These are phyloP conservation scores for Cephalopterus ornatus DNA, from an alignment of 2,113 vertebrate species.

Conservation along the genomic window DNA sequence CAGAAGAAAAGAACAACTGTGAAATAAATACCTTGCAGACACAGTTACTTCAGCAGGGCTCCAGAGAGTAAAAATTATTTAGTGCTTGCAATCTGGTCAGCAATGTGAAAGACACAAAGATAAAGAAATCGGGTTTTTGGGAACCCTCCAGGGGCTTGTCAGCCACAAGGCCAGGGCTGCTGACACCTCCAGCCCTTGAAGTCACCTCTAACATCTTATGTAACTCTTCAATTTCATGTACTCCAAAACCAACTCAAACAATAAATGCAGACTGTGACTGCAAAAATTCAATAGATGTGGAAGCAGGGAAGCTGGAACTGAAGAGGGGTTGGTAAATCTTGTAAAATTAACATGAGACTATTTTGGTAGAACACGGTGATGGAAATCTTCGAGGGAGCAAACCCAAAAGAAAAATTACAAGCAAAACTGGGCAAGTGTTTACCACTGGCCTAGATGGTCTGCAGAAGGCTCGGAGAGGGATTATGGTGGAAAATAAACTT, in stretches of 20 bases:
- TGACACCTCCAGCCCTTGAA: background rate
- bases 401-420: background rate
- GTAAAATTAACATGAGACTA: background rate
- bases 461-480: background rate
- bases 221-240: background rate
- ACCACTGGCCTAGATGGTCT: background rate
- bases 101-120: background rate
- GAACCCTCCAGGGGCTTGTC: background rate
- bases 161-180: background rate
- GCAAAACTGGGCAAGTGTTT: background rate
- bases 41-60: background rate
- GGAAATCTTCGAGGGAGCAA: background rate
- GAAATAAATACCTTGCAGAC: background rate
- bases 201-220: background rate
- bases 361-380: fast-evolving
- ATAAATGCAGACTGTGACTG: background rate
- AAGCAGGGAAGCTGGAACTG: background rate
- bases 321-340: background rate
- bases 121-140: background rate
- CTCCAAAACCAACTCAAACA: background rate
- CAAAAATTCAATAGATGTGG: background rate
- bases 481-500: background rate
- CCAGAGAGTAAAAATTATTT: background rate
- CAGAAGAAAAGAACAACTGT: background rate
- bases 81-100: background rate